Evolutionary conservation across 2,797 vertebrate species (phyloP), one percentile per base, ranked within the genome.

Genomic region (Epinephelus awoara): DNA sequence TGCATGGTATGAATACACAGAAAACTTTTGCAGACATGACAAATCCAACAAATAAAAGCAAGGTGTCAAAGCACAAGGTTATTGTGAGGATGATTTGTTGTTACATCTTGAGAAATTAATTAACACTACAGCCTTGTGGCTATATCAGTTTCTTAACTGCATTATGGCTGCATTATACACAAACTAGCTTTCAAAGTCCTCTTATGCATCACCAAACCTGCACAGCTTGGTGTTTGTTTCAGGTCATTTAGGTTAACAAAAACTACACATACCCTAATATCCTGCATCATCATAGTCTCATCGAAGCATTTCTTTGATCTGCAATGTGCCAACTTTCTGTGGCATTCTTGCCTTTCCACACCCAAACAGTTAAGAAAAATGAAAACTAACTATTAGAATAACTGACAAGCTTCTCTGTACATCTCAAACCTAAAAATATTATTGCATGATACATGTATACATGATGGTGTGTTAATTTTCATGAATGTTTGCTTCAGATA

Each of bases 41-140:
- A 65, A 68, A 56, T 72, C 5, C 25, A 66, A 72, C 15, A 78
- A 64, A 61, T 54, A 23, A 54, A 67, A 71, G 29, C 14, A 46
- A 71, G 73, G 17, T 47, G 44, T 27, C 19, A 44, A 4, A 25
- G 23, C 13, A 40, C n/a, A 71, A 44, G 40, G 55, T 25, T 19
- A 59, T 29, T 46, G 68, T 21, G 51, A 54, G 69, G 14, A 65
- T 23, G 23, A 58, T 44, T 54, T 73, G 50, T 18, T 21, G 0
- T 38, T 27, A 47, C 3, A 5, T 61, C 29, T 17, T 14, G 23
- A 59, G 9, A 58, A 72, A 51, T 59, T 40, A 59, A 54, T n/a
- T 9, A 40, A 29, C 27, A 29, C 5, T 17, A 25, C 27, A 38
- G 9, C 18, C 55, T 34, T 72, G 10, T 68, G 34, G 23, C 19